phyloP scores from a whole-genome alignment of 2,888 invertebrate genomes.

The Leucoma salicis region DNA sequence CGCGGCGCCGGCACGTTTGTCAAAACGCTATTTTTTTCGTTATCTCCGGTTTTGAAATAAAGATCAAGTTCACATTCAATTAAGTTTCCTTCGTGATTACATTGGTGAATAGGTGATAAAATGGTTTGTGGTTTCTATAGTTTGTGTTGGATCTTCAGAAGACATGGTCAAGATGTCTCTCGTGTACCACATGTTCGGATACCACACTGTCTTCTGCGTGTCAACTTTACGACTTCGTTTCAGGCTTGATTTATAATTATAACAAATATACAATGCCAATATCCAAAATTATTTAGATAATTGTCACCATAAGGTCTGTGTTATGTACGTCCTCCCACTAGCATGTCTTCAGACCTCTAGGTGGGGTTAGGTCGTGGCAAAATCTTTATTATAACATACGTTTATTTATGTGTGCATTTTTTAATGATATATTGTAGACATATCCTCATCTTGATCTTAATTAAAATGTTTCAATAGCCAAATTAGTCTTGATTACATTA shows the following conservation, averaged over 20 bases:
- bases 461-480: neutral
- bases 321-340: conserved; percentile 32
- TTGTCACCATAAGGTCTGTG: conserved; percentile 27
- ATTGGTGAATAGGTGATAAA: conserved; percentile 41
- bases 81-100: conserved; percentile 37
- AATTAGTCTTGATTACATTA: neutral
- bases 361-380: conserved; percentile 64
- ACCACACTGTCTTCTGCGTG: conserved; percentile 51
- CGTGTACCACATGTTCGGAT: conserved; percentile 72
- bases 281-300: conserved; percentile 21
- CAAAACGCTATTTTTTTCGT: conserved; percentile 61
- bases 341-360: conserved; percentile 50
- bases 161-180: conserved; percentile 70
- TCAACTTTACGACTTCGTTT: conserved; percentile 41
- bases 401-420: too few species aligned
- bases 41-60: conserved; percentile 48
- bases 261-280: conserved; percentile 19
- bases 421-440: neutral
- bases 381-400: conserved; percentile 30
- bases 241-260: conserved; percentile 43
- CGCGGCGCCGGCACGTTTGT: conserved; percentile 79
- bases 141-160: conserved; percentile 47
- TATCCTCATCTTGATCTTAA: neutral
- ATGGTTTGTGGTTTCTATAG: conserved; percentile 50
- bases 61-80: conserved; percentile 49